Conservation (phyloP, 2,797 vertebrate species). For the Enteromius argenteus region DNA sequence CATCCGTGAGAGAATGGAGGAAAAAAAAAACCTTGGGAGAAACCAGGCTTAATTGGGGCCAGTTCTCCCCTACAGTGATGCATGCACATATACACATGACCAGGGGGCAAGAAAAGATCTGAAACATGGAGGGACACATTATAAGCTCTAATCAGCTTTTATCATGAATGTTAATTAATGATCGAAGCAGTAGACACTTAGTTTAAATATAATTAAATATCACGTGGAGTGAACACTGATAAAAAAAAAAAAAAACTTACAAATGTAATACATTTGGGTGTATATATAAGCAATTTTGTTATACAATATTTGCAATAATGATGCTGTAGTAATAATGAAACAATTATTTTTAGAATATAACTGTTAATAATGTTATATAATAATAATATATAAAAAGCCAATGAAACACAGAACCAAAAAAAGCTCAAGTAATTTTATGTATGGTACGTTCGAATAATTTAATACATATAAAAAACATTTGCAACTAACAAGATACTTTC, state of each 20-base stretch:
- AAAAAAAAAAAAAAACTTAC: background rate
- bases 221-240: background rate
- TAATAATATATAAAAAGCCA: background rate
- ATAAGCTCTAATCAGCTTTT: background rate
- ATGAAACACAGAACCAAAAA: background rate
- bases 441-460: background rate
- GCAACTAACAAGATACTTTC: background rate
- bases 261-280: background rate
- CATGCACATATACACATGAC: slow-evolving; percentile 33
- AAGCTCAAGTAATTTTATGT: background rate
- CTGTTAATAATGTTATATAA: background rate
- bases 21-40: too few species aligned
- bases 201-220: background rate
- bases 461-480: background rate
- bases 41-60: too few species aligned
- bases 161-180: background rate
- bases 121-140: background rate
- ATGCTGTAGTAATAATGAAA: too few species aligned
- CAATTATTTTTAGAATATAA: too few species aligned
- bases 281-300: background rate
- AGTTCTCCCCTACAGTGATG: too few species aligned
- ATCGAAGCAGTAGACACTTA: background rate
- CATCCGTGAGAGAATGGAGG: too few species aligned
- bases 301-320: background rate
- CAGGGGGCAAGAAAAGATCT: background rate